phyloP scores from a whole-genome alignment of 2,113 vertebrate species.

The Lasiurus borealis region DNA sequence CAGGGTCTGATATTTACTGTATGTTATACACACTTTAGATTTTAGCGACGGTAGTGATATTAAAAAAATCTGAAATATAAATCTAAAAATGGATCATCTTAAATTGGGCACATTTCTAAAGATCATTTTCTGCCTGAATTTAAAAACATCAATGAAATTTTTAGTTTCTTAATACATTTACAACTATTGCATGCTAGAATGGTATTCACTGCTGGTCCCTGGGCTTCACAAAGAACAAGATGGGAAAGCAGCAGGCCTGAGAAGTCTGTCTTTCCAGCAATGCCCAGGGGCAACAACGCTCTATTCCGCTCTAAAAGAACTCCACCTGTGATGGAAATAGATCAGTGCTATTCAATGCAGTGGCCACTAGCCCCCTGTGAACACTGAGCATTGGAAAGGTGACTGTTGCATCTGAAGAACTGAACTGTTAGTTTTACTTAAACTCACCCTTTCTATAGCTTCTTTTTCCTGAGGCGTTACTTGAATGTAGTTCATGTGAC shows the following conservation, averaged over 20 bases:
- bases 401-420: background rate
- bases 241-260: background rate
- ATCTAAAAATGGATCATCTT: background rate
- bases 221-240: background rate
- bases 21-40: background rate
- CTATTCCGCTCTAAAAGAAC: background rate
- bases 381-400: background rate
- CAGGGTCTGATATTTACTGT: background rate
- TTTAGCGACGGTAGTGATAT: background rate
- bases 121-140: background rate
- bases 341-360: background rate
- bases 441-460: slow-evolving; percentile 97
- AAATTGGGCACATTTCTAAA: background rate
- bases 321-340: background rate
- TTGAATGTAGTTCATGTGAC: slow-evolving; percentile 97
- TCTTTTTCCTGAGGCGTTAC: slow-evolving; percentile 99
- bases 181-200: background rate
- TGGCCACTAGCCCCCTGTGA: background rate
- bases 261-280: background rate
- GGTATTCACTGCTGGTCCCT: background rate
- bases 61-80: slow-evolving; percentile 30
- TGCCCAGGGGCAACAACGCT: background rate
- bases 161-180: background rate
- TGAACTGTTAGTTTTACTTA: background rate
- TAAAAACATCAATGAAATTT: slow-evolving; percentile 37